Evolutionary conservation across 2,797 vertebrate species (phyloP).

Genomic region (Caiman crocodilus): DNA sequence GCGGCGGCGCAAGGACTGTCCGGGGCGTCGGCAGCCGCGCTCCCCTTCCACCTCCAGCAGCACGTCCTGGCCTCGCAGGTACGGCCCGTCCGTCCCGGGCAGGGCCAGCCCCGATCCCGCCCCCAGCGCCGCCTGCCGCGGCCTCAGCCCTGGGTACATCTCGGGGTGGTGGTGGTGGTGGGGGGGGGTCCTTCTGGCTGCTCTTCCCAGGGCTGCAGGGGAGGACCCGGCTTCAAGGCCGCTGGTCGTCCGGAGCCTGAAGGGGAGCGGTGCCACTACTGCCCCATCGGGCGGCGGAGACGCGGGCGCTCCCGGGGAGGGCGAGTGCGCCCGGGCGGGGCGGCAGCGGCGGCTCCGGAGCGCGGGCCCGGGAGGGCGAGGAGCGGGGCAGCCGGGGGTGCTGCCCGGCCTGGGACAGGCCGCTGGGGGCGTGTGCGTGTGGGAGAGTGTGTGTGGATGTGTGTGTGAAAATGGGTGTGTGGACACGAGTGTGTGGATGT

Average conservation of each 20-base stretch:
- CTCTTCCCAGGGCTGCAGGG: neutral
- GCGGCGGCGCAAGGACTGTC: constrained; percentile 90
- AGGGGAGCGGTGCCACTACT: too few species aligned
- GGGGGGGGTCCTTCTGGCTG: neutral
- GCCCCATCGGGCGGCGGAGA: neutral
- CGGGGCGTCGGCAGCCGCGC: constrained; percentile 85
- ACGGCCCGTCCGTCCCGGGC: constrained; percentile 15
- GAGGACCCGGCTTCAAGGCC: neutral
- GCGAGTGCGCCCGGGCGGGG: accelerated
- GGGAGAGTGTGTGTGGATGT: neutral
- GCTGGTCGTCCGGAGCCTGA: too few species aligned
- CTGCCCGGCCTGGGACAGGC: neutral
- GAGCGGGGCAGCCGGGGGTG: neutral
- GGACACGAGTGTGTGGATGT: neutral
- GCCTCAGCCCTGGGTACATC: neutral
- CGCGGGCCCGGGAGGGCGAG: neutral
- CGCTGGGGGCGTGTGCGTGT: neutral
- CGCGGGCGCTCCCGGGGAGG: too few species aligned
- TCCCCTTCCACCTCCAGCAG: constrained; percentile 98
- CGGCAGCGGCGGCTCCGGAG: too few species aligned
- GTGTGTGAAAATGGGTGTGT: neutral
- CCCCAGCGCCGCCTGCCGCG: too few species aligned
- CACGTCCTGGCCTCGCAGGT: constrained; percentile 98
- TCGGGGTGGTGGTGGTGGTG: accelerated
- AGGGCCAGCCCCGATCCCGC: neutral